Base-by-base conservation (phyloP, 2,797 vertebrate genomes). In the Liasis olivaceus region DNA sequence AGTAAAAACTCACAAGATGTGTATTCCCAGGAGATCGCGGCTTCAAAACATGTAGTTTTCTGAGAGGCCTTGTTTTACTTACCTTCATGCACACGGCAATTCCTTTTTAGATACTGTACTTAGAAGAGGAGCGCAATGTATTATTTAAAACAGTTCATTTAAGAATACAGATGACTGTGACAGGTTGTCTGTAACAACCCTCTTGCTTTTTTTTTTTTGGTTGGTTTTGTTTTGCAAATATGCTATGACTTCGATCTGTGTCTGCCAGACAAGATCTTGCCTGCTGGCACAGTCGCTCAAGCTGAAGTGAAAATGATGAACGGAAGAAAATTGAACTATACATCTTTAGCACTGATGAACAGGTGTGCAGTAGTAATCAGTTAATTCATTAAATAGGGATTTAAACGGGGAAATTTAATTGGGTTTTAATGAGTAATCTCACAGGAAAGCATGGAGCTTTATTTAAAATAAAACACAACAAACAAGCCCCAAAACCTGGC, bases 181-280 rank as follows among this genome's bases (percentile, higher is more conserved):
- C 62, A 62, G 63, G 56, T 56, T 89, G 42, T 36, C 77, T 54
- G 31, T 17, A 90, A 63, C 54, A 62, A 20, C 51, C 56, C 5
- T 17, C 47, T 58, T 66, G 12, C 9, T 28, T 47, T 22, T 1
- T 12, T n/a, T 20, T 4, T 60, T 87, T n/a, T 85, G 66, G n/a
- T 60, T 72, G 26, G 36, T 69, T 87, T 89, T 87, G 84, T 93
- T 93, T 93, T 77, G 87, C 88, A 91, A 77, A 77, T 87, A 86
- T 72, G 64, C 59, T 66, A n/a, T 0, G 24, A 1, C 59, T 93
- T 90, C 77, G 89, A 90, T 87, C 90, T 36, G 26, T 58, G 51
- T 85, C 81, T 91, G 42, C 24, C 64, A 63, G 81, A 72, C n/a
- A 42, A 86, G 15, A 54, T 87, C 64, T 72, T n/a, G 28, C 36